Evolutionary conservation across 1,140 invertebrate genomes (phyloP).

Genomic region (Pemphigus obesinymphae): DNA sequence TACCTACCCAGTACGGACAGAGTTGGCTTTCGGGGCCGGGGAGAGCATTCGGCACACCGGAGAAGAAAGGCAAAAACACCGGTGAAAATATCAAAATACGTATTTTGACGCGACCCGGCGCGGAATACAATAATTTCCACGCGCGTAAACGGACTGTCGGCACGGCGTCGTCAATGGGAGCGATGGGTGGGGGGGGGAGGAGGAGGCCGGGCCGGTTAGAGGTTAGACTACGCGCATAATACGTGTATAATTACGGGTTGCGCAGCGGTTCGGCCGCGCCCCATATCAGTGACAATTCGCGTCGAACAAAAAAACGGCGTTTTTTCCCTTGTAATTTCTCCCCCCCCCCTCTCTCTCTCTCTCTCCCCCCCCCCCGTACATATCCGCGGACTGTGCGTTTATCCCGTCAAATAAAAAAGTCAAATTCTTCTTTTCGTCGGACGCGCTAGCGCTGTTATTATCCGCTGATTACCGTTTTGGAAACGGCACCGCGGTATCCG

Average conservation of each 20-base stretch:
- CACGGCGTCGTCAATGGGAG: background rate
- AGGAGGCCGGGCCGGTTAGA: background rate
- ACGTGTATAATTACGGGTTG: background rate
- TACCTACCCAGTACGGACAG: background rate
- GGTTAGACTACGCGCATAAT: background rate
- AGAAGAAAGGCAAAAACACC: no score
- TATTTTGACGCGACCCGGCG: background rate
- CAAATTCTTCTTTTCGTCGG: background rate
- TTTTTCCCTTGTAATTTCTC: background rate
- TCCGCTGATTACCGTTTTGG: constrained; percentile 24
- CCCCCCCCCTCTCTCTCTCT: background rate
- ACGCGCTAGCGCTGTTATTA: background rate
- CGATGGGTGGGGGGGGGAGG: no score
- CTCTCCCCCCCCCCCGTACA: background rate
- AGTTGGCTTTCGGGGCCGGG: background rate
- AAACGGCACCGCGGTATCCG: background rate
- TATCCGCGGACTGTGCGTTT: background rate
- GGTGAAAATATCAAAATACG: background rate
- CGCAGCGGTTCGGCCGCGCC: background rate
- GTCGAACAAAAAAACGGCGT: background rate
- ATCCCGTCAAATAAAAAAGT: constrained; percentile 22
- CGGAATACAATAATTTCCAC: background rate
- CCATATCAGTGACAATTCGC: constrained; percentile 7
- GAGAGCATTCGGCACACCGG: no score
- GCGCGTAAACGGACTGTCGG: background rate